phyloP scores from a whole-genome alignment of 2,797 vertebrate species.

The Amblyraja radiata region DNA sequence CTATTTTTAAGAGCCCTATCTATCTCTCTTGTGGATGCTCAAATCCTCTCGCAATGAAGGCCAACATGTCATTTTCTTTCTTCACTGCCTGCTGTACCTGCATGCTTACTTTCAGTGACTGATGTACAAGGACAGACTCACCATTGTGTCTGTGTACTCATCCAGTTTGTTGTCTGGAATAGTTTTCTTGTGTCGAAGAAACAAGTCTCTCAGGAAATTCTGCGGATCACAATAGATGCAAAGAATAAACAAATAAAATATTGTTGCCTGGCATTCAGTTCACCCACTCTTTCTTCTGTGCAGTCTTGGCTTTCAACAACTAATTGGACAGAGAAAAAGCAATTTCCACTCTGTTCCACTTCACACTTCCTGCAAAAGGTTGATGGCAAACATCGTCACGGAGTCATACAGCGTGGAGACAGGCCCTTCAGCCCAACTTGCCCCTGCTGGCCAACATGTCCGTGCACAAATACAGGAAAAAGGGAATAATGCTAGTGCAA shows the following conservation, averaged over 20 bases:
- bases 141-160: conserved; percentile 85
- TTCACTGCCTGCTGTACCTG: no score
- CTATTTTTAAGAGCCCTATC: no score
- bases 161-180: conserved; percentile 73
- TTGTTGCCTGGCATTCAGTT: background rate
- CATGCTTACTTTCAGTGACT: no score
- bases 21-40: no score
- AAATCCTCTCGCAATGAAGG: no score
- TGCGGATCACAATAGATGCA: conserved; percentile 45
- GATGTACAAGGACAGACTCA: conserved; percentile 47
- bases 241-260: background rate
- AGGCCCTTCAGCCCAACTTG: no score
- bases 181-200: conserved; percentile 67
- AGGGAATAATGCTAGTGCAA: no score
- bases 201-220: conserved; percentile 85
- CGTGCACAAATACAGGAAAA: no score
- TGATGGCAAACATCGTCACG: no score
- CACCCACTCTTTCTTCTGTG: background rate
- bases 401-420: no score
- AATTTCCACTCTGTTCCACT: background rate
- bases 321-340: background rate
- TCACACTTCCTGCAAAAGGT: background rate
- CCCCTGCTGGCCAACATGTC: no score
- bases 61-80: no score
- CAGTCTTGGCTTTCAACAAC: background rate